phyloP scores from a whole-genome alignment of 2,113 vertebrate species.

The Panthera leo region DNA sequence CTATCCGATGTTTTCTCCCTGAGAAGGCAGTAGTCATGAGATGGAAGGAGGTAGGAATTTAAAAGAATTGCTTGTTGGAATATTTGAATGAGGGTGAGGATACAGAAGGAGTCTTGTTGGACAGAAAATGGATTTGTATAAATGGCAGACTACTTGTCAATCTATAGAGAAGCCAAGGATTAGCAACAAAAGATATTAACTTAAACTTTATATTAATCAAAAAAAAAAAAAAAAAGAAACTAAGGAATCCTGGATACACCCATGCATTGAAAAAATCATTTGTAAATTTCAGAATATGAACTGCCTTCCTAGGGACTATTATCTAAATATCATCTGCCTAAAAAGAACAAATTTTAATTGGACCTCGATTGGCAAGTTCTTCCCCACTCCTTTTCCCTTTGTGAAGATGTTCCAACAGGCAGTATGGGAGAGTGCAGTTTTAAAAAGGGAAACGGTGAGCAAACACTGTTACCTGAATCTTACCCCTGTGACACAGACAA shows the following conservation, averaged over 20 bases:
- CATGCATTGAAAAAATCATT: constrained; percentile 22
- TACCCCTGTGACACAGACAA: background rate
- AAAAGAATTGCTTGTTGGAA: background rate
- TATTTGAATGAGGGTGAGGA: background rate
- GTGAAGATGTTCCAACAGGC: constrained; percentile 51
- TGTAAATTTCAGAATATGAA: constrained; percentile 61
- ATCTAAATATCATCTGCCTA: constrained; percentile 34
- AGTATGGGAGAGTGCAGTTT: constrained; percentile 67
- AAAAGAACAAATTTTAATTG: constrained; percentile 62
- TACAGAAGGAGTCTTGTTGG: background rate
- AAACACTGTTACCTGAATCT: constrained; percentile 25
- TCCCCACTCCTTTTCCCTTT: constrained; percentile 59
- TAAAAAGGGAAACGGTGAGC: constrained; percentile 59
- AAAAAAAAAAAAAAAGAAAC: background rate
- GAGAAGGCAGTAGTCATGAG: background rate
- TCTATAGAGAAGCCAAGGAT: background rate
- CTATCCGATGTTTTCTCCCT: background rate
- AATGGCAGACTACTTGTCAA: background rate
- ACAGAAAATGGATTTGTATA: constrained; percentile 6
- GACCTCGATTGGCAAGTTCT: constrained; percentile 65
- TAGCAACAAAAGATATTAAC: background rate
- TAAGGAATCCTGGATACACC: background rate
- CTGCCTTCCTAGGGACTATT: constrained; percentile 9
- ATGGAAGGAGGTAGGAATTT: background rate
- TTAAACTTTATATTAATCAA: background rate